Percentiles rank a stretch among this genome's conserved stretches.
phyloP scores from a whole-genome alignment of 2,797 vertebrate species.

The Enteromius treurensis region DNA sequence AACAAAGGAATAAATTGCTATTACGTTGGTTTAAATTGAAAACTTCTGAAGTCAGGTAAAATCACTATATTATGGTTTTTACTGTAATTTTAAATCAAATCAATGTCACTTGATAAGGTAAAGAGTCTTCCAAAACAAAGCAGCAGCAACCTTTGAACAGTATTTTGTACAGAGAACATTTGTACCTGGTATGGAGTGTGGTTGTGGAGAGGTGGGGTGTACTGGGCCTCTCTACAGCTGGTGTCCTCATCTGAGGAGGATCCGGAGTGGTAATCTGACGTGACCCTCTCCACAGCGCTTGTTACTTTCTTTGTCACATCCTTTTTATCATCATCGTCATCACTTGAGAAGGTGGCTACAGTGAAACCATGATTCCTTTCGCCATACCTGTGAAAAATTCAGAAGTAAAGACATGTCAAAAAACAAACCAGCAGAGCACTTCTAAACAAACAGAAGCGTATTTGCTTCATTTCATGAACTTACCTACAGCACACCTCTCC shows the following conservation, averaged over 20 bases:
- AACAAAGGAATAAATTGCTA: neutral
- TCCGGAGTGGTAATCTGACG: conserved; percentile 81
- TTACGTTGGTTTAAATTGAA: too few relatives aligned
- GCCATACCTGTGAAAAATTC: conserved; percentile 67
- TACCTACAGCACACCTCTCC: conserved; percentile 81
- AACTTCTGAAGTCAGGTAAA: too few relatives aligned
- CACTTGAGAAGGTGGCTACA: conserved; percentile 73
- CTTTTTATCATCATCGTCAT: conserved; percentile 66
- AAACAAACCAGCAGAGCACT: neutral
- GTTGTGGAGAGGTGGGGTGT: conserved; percentile 50
- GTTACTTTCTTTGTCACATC: conserved; percentile 74
- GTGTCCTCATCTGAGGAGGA: conserved; percentile 81
- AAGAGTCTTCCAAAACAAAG: neutral
- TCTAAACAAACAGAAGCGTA: neutral
- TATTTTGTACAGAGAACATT: too few relatives aligned
- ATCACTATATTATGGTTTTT: neutral
- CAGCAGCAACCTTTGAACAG: too few relatives aligned
- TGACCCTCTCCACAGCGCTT: conserved; percentile 77
- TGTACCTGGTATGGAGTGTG: conserved; percentile 66
- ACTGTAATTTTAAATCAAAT: neutral
- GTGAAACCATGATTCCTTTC: conserved; percentile 78
- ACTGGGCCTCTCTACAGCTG: conserved; percentile 45
- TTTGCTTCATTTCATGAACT: conserved; percentile 47
- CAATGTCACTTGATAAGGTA: neutral
- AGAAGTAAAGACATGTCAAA: neutral